These are phyloP conservation scores for Cerastoderma edule DNA, from an alignment of 2,888 invertebrate genomes.

Conservation along the genomic window DNA sequence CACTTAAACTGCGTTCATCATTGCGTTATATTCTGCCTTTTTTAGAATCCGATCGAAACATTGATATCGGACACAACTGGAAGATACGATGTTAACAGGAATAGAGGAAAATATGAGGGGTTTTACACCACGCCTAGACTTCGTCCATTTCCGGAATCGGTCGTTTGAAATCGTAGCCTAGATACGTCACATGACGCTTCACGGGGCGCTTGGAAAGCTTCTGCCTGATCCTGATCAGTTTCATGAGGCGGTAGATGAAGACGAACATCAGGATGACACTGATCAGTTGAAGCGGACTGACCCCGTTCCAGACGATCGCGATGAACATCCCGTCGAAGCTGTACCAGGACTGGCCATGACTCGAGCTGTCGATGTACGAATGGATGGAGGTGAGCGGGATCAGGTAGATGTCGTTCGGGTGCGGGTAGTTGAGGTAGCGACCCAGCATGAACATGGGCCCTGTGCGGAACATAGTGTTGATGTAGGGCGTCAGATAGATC, in stretches of 20 bases:
- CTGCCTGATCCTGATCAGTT: slow-evolving; percentile 22
- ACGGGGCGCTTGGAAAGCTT: slow-evolving; percentile 16
- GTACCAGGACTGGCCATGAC: slow-evolving; percentile 34
- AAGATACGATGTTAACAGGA: too few species aligned
- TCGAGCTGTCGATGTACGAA: slow-evolving; percentile 31
- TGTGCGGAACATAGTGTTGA: slow-evolving; percentile 49
- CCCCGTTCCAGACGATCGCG: slow-evolving; percentile 27
- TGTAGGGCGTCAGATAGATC: slow-evolving; percentile 46
- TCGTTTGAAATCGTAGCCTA: background rate
- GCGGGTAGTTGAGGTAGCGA: slow-evolving; percentile 47
- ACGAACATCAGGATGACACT: slow-evolving; percentile 22
- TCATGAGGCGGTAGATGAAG: slow-evolving; percentile 18
- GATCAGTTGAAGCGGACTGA: slow-evolving; percentile 27
- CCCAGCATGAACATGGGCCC: slow-evolving; percentile 53
- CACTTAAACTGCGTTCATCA: too few species aligned
- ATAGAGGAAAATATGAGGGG: too few species aligned
- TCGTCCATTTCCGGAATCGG: slow-evolving; percentile 23
- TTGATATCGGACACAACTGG: too few species aligned
- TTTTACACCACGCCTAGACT: too few species aligned
- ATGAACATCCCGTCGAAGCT: slow-evolving; percentile 41
- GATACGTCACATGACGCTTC: slow-evolving; percentile 18
- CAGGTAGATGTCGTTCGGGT: slow-evolving; percentile 44
- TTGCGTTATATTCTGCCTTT: too few species aligned
- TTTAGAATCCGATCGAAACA: too few species aligned
- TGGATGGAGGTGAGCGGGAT: slow-evolving; percentile 35